These are phyloP conservation scores for Stichopus chloronotus DNA, from an alignment of 35 echinoderm and acorn worm genomes.

Conservation along the genomic window DNA sequence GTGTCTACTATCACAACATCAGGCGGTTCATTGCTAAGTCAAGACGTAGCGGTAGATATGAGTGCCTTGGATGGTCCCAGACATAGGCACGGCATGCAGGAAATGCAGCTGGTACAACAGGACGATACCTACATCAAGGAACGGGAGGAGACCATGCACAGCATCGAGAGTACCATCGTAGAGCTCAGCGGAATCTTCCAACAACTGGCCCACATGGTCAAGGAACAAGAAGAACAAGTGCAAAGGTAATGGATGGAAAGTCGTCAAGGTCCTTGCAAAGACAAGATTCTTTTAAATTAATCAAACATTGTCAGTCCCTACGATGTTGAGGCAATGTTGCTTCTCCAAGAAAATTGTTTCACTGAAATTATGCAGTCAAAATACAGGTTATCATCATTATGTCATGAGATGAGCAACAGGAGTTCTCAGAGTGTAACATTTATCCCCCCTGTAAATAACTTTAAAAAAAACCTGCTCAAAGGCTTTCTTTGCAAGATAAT, in stretches of 20 bases:
- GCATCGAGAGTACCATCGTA: constrained; percentile 96
- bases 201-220: constrained; percentile 97
- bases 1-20: not conserved
- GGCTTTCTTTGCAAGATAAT: too few species aligned
- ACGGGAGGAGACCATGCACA: constrained; percentile 94
- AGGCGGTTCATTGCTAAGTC: constrained; percentile 85
- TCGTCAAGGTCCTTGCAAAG: too few species aligned
- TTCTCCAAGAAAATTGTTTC: too few species aligned
- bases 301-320: not conserved
- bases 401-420: too few species aligned
- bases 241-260: constrained; percentile 77
- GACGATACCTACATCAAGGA: constrained; percentile 94
- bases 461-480: too few species aligned
- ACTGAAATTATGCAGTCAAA: too few species aligned
- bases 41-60: constrained; percentile 87
- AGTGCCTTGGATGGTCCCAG: constrained; percentile 85
- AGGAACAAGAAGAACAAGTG: constrained; percentile 99
- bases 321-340: too few species aligned
- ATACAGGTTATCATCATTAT: too few species aligned
- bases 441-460: too few species aligned
- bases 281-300: not conserved
- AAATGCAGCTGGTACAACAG: constrained; percentile 86
- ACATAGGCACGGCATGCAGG: constrained; percentile 72
- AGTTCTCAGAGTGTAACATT: too few species aligned
- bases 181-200: constrained; percentile 98